Conservation (phyloP, 2,113 vertebrate genomes). For the Passer montanus region DNA sequence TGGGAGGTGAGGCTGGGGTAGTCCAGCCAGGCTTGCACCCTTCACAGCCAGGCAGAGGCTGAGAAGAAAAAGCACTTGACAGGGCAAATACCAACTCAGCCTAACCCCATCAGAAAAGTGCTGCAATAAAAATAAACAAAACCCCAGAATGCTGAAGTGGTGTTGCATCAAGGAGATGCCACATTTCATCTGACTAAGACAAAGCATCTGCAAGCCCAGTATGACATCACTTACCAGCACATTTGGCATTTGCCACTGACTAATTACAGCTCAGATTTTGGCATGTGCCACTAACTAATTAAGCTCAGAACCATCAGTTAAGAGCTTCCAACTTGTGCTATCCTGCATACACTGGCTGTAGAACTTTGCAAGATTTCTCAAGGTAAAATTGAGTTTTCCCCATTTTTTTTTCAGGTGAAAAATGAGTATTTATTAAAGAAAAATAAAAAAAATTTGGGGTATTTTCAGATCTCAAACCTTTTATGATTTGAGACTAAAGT, state of each 20-base stretch:
- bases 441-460: not conserved
- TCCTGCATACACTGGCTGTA: not conserved
- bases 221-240: not conserved
- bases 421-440: not conserved
- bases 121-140: not conserved
- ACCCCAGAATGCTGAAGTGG: accelerated
- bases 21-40: not conserved
- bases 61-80: not conserved
- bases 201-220: not conserved
- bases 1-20: not conserved
- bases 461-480: not conserved
- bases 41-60: not conserved
- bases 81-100: not conserved
- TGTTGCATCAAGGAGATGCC: not conserved
- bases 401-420: not conserved
- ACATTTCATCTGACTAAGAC: not conserved
- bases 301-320: not conserved
- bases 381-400: not conserved
- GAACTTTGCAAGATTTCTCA: not conserved
- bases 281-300: not conserved
- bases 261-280: not conserved
- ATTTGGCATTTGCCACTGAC: not conserved
- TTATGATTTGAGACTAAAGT: not conserved
- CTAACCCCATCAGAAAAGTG: not conserved
- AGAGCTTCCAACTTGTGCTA: not conserved